Conservation (phyloP, 2,113 vertebrate species). For the Chloroceryle aenea region DNA sequence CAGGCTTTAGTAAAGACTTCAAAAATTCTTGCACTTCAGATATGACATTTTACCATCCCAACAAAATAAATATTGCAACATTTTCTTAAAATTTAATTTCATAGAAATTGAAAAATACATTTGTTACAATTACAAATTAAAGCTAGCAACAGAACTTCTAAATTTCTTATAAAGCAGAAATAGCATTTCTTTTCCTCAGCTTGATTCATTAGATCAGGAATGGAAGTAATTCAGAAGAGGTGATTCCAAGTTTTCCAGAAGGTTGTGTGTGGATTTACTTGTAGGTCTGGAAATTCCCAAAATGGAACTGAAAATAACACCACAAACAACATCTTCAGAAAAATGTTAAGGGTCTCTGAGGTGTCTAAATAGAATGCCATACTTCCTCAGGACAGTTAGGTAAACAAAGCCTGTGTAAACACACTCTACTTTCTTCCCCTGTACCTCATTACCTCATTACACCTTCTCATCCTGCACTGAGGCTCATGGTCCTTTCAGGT, state of each 20-base stretch:
- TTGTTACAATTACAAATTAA: background rate
- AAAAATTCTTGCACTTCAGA: background rate
- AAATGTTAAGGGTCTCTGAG: background rate
- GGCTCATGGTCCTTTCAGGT: background rate
- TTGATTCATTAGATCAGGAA: background rate
- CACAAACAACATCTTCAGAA: background rate
- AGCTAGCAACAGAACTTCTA: background rate
- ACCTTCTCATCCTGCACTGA: background rate
- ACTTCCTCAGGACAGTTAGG: background rate
- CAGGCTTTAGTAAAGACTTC: background rate
- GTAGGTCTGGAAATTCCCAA: background rate
- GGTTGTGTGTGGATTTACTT: background rate
- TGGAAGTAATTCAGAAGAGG: background rate
- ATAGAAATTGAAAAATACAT: background rate
- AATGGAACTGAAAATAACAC: background rate
- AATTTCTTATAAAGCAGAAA: background rate
- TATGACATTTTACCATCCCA: background rate
- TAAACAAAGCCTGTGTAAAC: fast-evolving
- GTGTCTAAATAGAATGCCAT: background rate
- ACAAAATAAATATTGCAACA: background rate
- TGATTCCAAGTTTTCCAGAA: background rate
- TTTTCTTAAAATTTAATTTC: background rate
- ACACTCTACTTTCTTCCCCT: background rate
- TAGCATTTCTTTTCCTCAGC: fast-evolving
- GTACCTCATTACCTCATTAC: background rate